phyloP scores from a whole-genome alignment of 1,140 invertebrate species.

The Caenorhabditis briggsae region DNA sequence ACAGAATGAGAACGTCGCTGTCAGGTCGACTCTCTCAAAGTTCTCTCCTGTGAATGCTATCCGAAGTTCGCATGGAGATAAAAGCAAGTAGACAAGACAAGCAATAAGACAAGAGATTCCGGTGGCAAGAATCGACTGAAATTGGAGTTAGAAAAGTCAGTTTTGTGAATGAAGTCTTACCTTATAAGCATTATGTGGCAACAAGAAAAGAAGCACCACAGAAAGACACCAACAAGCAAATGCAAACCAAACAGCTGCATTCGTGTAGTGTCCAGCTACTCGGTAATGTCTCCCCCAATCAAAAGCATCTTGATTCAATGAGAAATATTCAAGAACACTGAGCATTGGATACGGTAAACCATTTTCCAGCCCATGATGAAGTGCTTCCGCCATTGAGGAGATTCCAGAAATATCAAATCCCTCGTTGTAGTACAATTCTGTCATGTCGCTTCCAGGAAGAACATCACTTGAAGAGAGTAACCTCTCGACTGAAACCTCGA shows the following conservation, averaged over 20 bases:
- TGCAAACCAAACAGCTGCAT: slow-evolving; percentile 83
- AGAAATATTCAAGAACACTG: slow-evolving; percentile 95
- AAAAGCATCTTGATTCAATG: slow-evolving; percentile 93
- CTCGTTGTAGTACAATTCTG: slow-evolving; percentile 64
- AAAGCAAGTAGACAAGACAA: slow-evolving; percentile 70
- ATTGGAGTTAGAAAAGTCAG: neutral
- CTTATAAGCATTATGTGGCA: slow-evolving; percentile 52
- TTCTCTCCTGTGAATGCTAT: slow-evolving; percentile 71
- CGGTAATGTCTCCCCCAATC: slow-evolving; percentile 94
- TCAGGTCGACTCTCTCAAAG: slow-evolving; percentile 60
- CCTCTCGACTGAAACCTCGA: slow-evolving; percentile 34
- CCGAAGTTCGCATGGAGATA: slow-evolving; percentile 67
- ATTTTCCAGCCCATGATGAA: slow-evolving; percentile 70
- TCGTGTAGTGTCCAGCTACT: slow-evolving; percentile 92
- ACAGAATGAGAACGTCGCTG: slow-evolving; percentile 68
- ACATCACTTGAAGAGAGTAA: slow-evolving; percentile 53
- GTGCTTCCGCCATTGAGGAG: slow-evolving; percentile 71
- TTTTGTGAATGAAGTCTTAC: neutral
- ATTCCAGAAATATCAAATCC: slow-evolving; percentile 68
- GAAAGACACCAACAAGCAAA: slow-evolving; percentile 44
- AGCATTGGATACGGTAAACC: slow-evolving; percentile 95
- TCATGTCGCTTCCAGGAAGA: slow-evolving; percentile 49
- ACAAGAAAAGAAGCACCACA: slow-evolving; percentile 13
- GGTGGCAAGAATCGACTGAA: slow-evolving; percentile 71
- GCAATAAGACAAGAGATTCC: slow-evolving; percentile 70